Base-by-base conservation (phyloP, 1,140 invertebrate species). In the Chelonus insularis region DNA sequence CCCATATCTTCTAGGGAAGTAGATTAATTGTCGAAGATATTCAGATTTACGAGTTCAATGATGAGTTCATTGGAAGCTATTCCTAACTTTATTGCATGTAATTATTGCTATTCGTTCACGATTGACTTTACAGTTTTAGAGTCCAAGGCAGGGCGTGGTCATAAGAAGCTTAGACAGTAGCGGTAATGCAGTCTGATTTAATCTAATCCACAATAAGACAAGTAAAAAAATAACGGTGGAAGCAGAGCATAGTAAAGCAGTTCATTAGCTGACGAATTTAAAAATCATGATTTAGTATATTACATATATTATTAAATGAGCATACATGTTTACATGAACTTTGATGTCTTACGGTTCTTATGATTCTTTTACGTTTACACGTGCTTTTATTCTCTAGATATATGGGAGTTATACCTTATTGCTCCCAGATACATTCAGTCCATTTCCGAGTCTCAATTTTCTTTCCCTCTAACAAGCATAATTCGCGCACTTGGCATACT, bases 331-430 rank as follows among this genome's bases (percentile, higher is more conserved):
- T 11, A 45, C 7, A 1, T 45, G 16, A 12, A 18, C 37, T 39
- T 39, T 8, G n/a, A 39, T n/a, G n/a, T 11, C 65, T 73, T 73
- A 72, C 71, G 68, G 72, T 75, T 75, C 69, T 75, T 72, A 62
- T 45, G 54, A 50, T 21, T 57, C 50, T 57, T 55, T 64, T 51
- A 66, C 51, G 11, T 14, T 1, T 39, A 39, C 6, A 39, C 36
- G n/a, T 34, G 14, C 8, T n/a, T 12, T 4, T 39, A n/a, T n/a
- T 39, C 11, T 39, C 11, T 9, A 12, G n/a, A 39, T n/a, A 34
- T 34, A 39, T 39, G n/a, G 5, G n/a, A 5, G 14, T 39, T 39
- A 39, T 14, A 39, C 37, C n/a, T n/a, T 5, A n/a, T n/a, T n/a
- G n/a, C n/a, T n/a, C n/a, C n/a, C n/a, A n/a, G n/a, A n/a, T n/a